Evolutionary conservation across 2,888 invertebrate genomes (phyloP).

Genomic region (Panorpa germanica): DNA sequence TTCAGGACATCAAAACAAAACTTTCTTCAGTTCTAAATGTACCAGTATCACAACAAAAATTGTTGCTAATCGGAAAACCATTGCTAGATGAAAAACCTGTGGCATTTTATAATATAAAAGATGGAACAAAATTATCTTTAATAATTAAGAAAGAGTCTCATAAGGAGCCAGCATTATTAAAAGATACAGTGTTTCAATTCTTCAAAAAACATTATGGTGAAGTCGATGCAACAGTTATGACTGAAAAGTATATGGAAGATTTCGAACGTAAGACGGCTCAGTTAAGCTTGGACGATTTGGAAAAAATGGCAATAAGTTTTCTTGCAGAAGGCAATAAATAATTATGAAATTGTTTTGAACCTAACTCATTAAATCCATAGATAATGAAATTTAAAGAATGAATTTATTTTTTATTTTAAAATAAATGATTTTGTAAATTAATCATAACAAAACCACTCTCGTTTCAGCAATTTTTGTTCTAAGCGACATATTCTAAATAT

Average conservation of each 20-base stretch:
- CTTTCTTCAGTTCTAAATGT: conserved; percentile 42
- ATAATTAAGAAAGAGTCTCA: conserved; percentile 52
- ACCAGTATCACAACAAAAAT: conserved; percentile 46
- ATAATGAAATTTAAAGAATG: too few species aligned
- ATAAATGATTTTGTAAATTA: too few species aligned
- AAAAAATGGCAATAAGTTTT: conserved; percentile 20
- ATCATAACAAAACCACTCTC: too few species aligned
- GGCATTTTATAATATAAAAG: conserved; percentile 49
- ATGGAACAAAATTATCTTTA: conserved; percentile 54
- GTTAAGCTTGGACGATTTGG: conserved; percentile 22
- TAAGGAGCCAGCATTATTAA: conserved; percentile 39
- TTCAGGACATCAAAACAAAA: conserved; percentile 48
- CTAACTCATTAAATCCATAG: too few species aligned
- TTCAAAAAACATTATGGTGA: conserved; percentile 42
- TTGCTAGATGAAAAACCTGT: conserved; percentile 51
- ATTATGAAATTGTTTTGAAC: too few species aligned
- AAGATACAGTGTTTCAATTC: conserved; percentile 33
- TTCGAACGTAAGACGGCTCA: conserved; percentile 20
- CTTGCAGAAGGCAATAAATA: too few species aligned
- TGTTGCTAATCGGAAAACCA: conserved; percentile 50
- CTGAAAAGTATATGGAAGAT: conserved; percentile 20
- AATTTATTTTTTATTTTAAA: too few species aligned
- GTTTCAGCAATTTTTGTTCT: too few species aligned
- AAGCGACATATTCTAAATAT: too few species aligned
- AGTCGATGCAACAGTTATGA: conserved; percentile 32